Percentiles rank a stretch among this genome's conserved stretches.
phyloP scores from a whole-genome alignment of 2,113 vertebrate genomes.

The Cheirogaleus medius region DNA sequence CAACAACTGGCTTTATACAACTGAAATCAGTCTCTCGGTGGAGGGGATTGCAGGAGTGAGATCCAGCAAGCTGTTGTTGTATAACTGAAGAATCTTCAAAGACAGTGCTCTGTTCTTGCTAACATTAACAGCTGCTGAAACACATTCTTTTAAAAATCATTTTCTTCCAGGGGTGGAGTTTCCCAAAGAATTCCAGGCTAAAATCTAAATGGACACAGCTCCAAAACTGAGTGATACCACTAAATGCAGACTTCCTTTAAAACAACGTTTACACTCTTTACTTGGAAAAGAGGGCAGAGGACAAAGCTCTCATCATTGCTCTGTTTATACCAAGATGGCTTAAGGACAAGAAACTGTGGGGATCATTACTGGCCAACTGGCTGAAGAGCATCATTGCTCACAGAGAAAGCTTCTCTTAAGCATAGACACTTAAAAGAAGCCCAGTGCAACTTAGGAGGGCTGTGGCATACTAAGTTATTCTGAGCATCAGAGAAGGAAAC shows the following conservation, averaged over 20 bases:
- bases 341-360: not conserved
- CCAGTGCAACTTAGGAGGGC: not conserved
- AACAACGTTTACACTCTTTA: not conserved
- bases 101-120: not conserved
- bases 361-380: not conserved
- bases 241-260: slow-evolving; percentile 32
- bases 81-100: not conserved
- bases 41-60: not conserved
- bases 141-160: not conserved
- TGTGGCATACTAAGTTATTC: not conserved
- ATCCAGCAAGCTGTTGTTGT: not conserved
- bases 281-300: not conserved
- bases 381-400: not conserved
- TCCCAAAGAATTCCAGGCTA: not conserved
- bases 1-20: not conserved
- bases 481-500: not conserved
- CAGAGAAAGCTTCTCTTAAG: not conserved
- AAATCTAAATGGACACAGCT: not conserved
- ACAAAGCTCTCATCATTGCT: not conserved
- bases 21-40: not conserved
- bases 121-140: not conserved
- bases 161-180: slow-evolving; percentile 19
- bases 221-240: not conserved
- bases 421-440: not conserved
- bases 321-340: not conserved